Percentiles rank a stretch among this genome's conserved stretches.
phyloP scores from a whole-genome alignment of 2,797 vertebrate species.

The Melanotaenia nigrans region DNA sequence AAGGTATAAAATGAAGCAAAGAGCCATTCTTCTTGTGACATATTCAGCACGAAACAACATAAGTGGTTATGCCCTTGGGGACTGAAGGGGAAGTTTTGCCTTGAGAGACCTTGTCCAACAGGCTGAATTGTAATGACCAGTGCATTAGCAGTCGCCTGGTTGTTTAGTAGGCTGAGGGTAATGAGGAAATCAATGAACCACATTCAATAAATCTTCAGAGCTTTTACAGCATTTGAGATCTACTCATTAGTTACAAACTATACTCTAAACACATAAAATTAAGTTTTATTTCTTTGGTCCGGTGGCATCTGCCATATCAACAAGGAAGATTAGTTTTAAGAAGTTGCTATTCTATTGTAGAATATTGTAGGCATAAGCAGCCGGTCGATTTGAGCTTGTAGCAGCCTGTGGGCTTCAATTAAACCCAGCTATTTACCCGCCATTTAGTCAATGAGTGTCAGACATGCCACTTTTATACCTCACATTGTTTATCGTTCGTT shows the following conservation, averaged over 20 bases:
- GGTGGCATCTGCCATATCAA: not conserved
- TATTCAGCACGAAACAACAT: not conserved
- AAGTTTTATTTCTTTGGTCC: not conserved
- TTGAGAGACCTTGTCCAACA: constrained; percentile 44
- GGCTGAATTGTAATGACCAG: constrained; percentile 73
- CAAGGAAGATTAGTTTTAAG: constrained; percentile 23
- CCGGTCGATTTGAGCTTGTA: constrained; percentile 69
- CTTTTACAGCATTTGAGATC: constrained; percentile 12
- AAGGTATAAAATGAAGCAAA: not conserved
- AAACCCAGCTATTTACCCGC: constrained; percentile 67
- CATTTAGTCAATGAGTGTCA: constrained; percentile 53
- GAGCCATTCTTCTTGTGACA: not conserved
- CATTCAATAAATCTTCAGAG: constrained; percentile 72
- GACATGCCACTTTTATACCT: constrained; percentile 54
- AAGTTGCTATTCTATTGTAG: constrained; percentile 31
- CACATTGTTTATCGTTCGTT: constrained; percentile 18
- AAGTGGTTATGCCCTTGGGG: constrained; percentile 34
- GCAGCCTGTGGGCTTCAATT: constrained; percentile 69
- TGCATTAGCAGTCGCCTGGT: constrained; percentile 81
- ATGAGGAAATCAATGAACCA: constrained; percentile 82
- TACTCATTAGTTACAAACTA: not conserved
- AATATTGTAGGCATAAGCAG: constrained; percentile 30
- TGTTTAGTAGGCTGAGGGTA: constrained; percentile 84
- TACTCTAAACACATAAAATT: not conserved
- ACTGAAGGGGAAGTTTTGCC: constrained; percentile 35